Evolutionary conservation across 2,888 invertebrate genomes (phyloP).

Genomic region (Pollenia labialis): DNA sequence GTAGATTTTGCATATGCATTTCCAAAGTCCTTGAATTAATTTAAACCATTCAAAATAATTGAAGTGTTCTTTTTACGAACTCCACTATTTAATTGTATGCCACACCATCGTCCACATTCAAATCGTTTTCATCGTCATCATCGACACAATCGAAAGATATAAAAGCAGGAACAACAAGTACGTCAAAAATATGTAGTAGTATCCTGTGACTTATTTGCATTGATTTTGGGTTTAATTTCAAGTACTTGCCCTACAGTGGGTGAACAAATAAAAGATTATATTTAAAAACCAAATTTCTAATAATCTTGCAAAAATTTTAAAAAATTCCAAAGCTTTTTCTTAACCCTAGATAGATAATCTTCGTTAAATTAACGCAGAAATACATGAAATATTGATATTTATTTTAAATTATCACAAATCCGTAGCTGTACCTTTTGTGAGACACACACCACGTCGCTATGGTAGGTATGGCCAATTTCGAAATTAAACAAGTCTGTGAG

Average conservation of each 20-base stretch:
- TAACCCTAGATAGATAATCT: no score
- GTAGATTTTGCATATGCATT: constrained; percentile 23
- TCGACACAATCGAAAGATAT: background rate
- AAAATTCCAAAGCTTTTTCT: no score
- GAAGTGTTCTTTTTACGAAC: constrained; percentile 45
- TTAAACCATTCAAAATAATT: constrained; percentile 59
- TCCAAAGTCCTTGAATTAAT: constrained; percentile 58
- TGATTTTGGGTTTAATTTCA: constrained; percentile 34
- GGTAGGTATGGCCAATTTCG: no score
- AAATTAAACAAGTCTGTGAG: no score
- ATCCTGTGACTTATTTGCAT: background rate
- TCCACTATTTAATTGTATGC: constrained; percentile 50
- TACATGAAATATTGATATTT: no score
- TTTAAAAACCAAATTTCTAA: background rate
- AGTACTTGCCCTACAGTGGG: background rate
- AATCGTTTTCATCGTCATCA: background rate
- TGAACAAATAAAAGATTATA: background rate
- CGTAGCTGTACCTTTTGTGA: no score
- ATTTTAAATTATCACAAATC: no score
- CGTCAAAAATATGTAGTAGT: background rate
- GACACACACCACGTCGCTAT: no score
- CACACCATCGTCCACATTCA: constrained; percentile 44
- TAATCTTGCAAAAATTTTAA: no score
- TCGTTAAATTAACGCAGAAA: no score
- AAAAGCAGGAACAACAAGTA: background rate